phyloP scores from a whole-genome alignment of 2,888 invertebrate species.

The Anorthoa munda region DNA sequence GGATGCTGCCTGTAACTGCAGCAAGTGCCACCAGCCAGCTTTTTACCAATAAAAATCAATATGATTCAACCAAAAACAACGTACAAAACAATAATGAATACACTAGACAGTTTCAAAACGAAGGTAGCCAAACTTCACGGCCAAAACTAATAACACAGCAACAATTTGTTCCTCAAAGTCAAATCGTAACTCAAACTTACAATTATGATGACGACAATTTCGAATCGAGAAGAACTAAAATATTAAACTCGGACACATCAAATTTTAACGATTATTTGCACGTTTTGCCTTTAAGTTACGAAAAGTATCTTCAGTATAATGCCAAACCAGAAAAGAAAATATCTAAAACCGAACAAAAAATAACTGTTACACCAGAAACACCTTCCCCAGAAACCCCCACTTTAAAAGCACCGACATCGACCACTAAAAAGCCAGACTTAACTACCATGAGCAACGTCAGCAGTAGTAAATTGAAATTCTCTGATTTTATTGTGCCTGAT shows the following conservation, averaged over 20 bases:
- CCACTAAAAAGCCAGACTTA: slow-evolving; percentile 35
- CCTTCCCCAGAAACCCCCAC: slow-evolving; percentile 45
- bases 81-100: slow-evolving; percentile 17
- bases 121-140: slow-evolving; percentile 55
- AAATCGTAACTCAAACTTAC: slow-evolving; percentile 79
- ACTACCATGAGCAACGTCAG: slow-evolving; percentile 4
- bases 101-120: slow-evolving; percentile 25
- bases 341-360: slow-evolving; percentile 65
- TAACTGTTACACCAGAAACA: slow-evolving; percentile 63
- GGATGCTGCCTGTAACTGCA: slow-evolving; percentile 19
- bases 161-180: slow-evolving; percentile 77
- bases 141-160: slow-evolving; percentile 77
- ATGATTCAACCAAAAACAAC: slow-evolving; percentile 28
- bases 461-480: slow-evolving; percentile 64
- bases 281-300: slow-evolving; percentile 61
- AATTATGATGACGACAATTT: slow-evolving; percentile 78
- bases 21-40: slow-evolving; percentile 30
- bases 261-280: slow-evolving; percentile 52
- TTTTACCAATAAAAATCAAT: slow-evolving; percentile 15
- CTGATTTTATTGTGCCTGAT: slow-evolving; percentile 71
- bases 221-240: slow-evolving; percentile 71
- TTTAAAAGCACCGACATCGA: slow-evolving; percentile 13
- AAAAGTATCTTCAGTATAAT: slow-evolving; percentile 49
- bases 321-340: slow-evolving; percentile 58
- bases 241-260: slow-evolving; percentile 57